Percentiles rank a stretch among this genome's conserved stretches.
Evolutionary conservation across 2,888 invertebrate genomes (phyloP).

Genomic region (Amphipoea oculea): DNA sequence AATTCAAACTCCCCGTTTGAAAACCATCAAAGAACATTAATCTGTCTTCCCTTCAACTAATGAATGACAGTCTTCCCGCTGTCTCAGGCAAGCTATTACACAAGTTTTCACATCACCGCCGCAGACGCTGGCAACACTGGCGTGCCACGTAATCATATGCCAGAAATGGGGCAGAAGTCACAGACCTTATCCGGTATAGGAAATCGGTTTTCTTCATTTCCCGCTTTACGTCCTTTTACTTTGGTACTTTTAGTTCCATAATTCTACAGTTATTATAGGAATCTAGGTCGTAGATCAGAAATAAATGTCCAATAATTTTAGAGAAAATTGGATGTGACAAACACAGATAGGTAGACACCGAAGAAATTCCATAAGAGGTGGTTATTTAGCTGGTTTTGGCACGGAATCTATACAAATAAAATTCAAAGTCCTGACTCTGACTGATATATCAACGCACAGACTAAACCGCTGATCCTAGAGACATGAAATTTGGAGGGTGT

Average conservation of each 20-base stretch:
- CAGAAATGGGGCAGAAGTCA: constrained; percentile 29
- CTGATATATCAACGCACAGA: too few species aligned
- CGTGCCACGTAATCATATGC: constrained; percentile 2
- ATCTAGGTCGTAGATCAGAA: background rate
- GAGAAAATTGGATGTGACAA: background rate
- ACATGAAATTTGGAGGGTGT: too few species aligned
- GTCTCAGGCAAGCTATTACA: constrained; percentile 36
- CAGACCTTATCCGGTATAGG: background rate
- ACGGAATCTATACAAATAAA: too few species aligned
- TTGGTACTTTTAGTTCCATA: background rate
- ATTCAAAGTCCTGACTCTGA: too few species aligned
- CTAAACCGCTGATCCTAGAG: too few species aligned
- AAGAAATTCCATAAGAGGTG: too few species aligned
- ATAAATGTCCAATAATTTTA: background rate
- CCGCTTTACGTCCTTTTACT: background rate
- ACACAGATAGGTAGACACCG: background rate
- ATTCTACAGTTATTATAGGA: background rate
- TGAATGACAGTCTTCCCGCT: constrained; percentile 28
- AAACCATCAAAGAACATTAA: constrained; percentile 29
- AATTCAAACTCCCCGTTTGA: background rate
- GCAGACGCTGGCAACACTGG: constrained; percentile 16
- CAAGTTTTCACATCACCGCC: constrained; percentile 43
- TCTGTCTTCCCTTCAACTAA: constrained; percentile 33
- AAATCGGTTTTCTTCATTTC: constrained; percentile 17
- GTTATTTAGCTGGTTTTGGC: too few species aligned